These are phyloP conservation scores for Neosilurus hyrtlii DNA, from an alignment of 2,797 vertebrate species.

Conservation along the genomic window DNA sequence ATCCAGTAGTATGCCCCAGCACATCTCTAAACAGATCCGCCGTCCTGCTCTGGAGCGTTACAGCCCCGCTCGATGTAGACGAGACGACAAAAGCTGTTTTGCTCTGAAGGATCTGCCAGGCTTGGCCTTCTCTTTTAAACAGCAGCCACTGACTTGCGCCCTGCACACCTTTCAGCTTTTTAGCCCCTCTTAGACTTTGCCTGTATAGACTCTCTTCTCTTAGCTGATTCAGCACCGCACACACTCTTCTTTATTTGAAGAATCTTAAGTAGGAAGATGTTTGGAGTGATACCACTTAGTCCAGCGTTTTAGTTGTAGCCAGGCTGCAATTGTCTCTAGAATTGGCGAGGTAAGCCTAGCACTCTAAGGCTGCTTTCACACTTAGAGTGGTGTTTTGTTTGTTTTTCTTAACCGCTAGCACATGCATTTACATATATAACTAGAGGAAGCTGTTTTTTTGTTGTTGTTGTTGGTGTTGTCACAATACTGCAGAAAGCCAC, in stretches of 20 bases:
- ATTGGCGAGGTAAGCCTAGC: neutral
- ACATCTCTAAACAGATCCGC: neutral
- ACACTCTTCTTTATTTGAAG: neutral
- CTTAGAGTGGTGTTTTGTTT: no score
- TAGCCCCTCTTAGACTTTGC: constrained; percentile 15
- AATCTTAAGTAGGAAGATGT: neutral
- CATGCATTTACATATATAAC: neutral
- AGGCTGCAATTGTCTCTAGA: neutral
- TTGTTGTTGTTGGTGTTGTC: neutral
- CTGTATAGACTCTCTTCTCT: neutral
- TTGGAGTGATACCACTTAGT: neutral
- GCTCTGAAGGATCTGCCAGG: constrained; percentile 20
- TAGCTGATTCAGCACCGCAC: neutral
- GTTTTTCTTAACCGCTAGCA: neutral
- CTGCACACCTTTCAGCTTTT: constrained; percentile 22
- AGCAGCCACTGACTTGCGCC: constrained; percentile 5
- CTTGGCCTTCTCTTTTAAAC: constrained; percentile 15
- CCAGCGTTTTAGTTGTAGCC: neutral
- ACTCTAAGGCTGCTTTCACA: neutral
- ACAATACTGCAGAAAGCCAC: neutral
- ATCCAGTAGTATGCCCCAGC: neutral
- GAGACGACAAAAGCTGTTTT: constrained; percentile 15
- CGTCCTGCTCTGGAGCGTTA: constrained; percentile 28
- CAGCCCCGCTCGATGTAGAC: neutral
- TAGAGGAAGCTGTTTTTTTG: neutral